Evolutionary conservation across 2,113 vertebrate genomes (phyloP).

Genomic region (Lepus americanus): DNA sequence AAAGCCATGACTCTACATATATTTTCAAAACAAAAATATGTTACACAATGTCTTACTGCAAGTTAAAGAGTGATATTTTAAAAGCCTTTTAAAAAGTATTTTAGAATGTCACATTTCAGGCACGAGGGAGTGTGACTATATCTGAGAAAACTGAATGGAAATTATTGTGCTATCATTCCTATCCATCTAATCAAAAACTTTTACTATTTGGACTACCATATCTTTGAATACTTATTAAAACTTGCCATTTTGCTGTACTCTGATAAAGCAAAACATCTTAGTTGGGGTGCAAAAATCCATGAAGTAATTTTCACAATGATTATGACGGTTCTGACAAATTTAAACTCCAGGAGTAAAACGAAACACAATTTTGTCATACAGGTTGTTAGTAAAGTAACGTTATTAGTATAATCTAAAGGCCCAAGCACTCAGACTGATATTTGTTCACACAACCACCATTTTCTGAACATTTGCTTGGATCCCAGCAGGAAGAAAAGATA

Average conservation of each 20-base stretch:
- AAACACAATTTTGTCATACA: conserved; percentile 25
- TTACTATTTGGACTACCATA: neutral
- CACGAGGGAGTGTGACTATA: neutral
- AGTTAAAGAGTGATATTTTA: conserved; percentile 49
- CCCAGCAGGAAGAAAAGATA: conserved; percentile 16
- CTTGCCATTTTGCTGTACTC: neutral
- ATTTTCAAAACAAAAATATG: conserved; percentile 81
- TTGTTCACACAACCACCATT: neutral
- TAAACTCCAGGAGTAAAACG: neutral
- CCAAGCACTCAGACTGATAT: neutral
- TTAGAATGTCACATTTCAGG: conserved; percentile 59
- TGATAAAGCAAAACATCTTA: conserved; percentile 2
- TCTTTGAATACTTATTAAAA: conserved; percentile 32
- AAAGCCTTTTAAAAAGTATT: conserved; percentile 56
- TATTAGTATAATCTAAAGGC: neutral
- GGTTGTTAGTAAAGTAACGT: conserved; percentile 15
- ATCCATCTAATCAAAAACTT: neutral
- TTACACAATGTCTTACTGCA: conserved; percentile 71
- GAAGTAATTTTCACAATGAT: conserved; percentile 20
- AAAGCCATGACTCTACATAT: conserved; percentile 77
- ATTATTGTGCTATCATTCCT: neutral
- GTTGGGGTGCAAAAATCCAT: neutral
- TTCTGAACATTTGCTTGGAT: neutral
- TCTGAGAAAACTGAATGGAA: conserved; percentile 48
- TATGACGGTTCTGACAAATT: conserved; percentile 43